phyloP scores from a whole-genome alignment of 2,888 invertebrate genomes.

The Tenthredo scrophulariae region DNA sequence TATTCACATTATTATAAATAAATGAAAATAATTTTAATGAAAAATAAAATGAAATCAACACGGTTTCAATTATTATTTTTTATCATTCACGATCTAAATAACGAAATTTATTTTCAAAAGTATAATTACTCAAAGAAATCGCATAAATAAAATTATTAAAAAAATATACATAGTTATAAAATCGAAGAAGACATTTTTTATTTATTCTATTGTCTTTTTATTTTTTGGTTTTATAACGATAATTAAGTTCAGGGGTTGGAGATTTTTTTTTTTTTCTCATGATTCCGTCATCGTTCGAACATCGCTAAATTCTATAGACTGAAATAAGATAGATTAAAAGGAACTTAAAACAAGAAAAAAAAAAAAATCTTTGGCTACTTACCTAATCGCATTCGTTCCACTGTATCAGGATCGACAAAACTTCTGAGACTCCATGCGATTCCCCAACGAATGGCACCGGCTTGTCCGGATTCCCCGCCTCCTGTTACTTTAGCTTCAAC shows the following conservation, averaged over 20 bases:
- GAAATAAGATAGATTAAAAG: not conserved
- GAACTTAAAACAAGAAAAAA: not conserved
- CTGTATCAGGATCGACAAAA: slow-evolving; percentile 88
- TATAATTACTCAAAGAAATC: no score
- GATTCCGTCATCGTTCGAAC: not conserved
- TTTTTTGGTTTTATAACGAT: not conserved
- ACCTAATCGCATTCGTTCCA: slow-evolving; percentile 93
- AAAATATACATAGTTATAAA: no score
- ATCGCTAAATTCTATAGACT: not conserved
- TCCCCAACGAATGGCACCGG: slow-evolving; percentile 94
- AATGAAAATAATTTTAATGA: no score
- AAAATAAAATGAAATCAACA: no score
- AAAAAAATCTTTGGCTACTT: slow-evolving; percentile 63
- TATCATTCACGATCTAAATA: no score
- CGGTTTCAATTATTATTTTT: no score
- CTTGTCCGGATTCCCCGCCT: slow-evolving; percentile 89
- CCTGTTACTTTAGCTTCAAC: slow-evolving; percentile 87
- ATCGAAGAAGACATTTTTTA: no score
- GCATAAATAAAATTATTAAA: no score
- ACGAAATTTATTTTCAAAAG: no score
- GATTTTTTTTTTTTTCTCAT: not conserved
- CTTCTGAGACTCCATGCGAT: slow-evolving; percentile 91
- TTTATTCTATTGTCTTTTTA: not conserved
- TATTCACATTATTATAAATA: not conserved
- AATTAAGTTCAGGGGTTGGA: not conserved